A percentile compares a stretch with the other conserved stretches of the same genome.
Conservation (phyloP, 2,888 invertebrate genomes). For the Eledona agricola region DNA sequence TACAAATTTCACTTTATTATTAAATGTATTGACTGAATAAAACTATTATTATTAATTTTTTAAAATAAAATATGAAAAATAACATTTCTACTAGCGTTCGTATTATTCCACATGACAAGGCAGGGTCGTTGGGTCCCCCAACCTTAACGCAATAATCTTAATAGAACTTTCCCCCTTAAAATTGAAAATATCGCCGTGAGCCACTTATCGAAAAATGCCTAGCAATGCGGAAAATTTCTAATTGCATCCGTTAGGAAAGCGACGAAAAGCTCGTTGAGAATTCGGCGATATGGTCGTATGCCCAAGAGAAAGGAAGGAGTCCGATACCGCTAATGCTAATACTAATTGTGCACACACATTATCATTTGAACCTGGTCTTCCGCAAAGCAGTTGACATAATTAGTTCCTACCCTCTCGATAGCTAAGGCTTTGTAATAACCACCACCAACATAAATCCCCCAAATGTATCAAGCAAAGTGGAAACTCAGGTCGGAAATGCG, state of each 20-base stretch:
- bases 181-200: conserved; percentile 24
- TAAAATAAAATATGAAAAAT: no score
- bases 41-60: no score
- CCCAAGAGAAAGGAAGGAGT: conserved; percentile 10
- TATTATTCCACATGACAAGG: no score
- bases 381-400: conserved; percentile 34
- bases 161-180: no score
- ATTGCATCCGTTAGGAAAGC: conserved; percentile 20
- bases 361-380: conserved; percentile 34
- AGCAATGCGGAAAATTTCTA: conserved; percentile 29
- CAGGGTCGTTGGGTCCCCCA: no score
- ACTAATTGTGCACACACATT: conserved; percentile 28
- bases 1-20: no score
- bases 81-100: no score
- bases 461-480: conserved; percentile 29
- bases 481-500: conserved; percentile 21
- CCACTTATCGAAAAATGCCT: conserved; percentile 19
- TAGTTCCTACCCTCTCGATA: conserved; percentile 35
- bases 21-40: no score
- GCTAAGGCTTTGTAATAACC: conserved; percentile 27
- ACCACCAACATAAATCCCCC: conserved; percentile 26
- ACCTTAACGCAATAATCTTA: no score
- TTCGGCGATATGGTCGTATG: conserved; percentile 1
- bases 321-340: conserved; percentile 9
- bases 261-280: conserved; percentile 17